Base-by-base conservation (phyloP, 2,888 invertebrate species). In the Altica lythri region DNA sequence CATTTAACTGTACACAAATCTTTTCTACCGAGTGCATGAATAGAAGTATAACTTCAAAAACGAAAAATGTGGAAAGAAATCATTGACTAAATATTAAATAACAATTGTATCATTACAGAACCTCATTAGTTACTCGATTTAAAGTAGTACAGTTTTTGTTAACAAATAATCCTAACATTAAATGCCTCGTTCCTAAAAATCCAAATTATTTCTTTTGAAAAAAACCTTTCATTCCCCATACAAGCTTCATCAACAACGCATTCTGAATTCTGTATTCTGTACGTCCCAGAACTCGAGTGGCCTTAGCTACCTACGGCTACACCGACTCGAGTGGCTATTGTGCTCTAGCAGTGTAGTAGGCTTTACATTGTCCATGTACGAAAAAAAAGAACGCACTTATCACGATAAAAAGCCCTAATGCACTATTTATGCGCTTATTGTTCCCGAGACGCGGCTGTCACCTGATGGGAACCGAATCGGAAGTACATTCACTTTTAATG, bases 281-380 rank as follows among this genome's bases (percentile, higher is more conserved):
- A 10, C 38, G 6, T 19, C 19, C 38, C 38, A 19, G 12, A 10
- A 5, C 60, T 68, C 66, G 67, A 68, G 68, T 67, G 69, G 66
- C 55, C 64, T 66, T 66, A 65, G 69, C 68, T 68, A 68, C 68
- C 69, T 68, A 67, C 66, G 61, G 68, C 68, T 70, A 67, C 68
- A 65, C 61, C 63, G 62, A 59, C 64, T 69, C 63, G 62, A 69
- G 69, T 68, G 68, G 63, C 59, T 62, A 69, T 69, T 69, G 69
- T 69, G 59, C 62, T 30, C 17, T 45, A 18, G 48, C 29, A 19
- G 17, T 25, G 17, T 37, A 25, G 14, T 48, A 55, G 59, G 50
- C 62, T 59, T 60, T 54, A 57, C 56, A 65, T 68, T 68, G 68
- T 68, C 64, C 63, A 62, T 59, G 51, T 53, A 29, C 60, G 64